Evolutionary conservation across 2,113 vertebrate species (phyloP), one percentile per base, ranked within the genome.

Genomic region (Xerus inauris): DNA sequence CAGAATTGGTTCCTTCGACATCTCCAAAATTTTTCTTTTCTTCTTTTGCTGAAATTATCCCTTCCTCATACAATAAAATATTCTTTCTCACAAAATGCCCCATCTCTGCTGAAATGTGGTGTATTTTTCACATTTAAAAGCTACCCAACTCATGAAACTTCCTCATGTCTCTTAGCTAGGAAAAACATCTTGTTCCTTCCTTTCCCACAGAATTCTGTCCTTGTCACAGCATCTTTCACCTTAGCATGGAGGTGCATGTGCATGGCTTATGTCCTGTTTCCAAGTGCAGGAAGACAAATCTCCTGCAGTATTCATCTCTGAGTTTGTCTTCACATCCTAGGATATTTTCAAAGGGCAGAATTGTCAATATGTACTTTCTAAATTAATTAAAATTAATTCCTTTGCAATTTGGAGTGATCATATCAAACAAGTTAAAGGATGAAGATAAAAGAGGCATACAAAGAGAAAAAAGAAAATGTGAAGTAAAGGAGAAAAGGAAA

Each of bases 371-470:
- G 6, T 71, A 64, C 64, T 76, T 82, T 16, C 47, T 82, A 57
- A 49, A 59, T 64, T 96, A 77, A 77, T 71, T 54, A 69, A 26
- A 91, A 83, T 83, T 83, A 32, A 94, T 87, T 91, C 17, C 2
- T 87, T 83, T 59, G 4, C 4, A 32, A 83, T 45, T 71, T 62
- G 47, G 79, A 81, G 5, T 38, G 35, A 83, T 49, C 83, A 17
- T 87, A 83, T 77, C 82, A 83, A 81, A 47, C 71, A 51, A 51
- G 64, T 90, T 73, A 85, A 38, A 67, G 72, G n/a, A 51, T 71
- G 17, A 79, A 85, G 32, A 26, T 26, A 59, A 59, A 59, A 59
- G 32, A 47, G 13, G 90, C 65, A 73, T 8, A 65, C 54, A 5
- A 85, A 57, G 20, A 90, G 16, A 89, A 93, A n/a, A 80, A 89